Base-by-base conservation (phyloP, 2,113 vertebrate genomes). In the Notothenia rossii region DNA sequence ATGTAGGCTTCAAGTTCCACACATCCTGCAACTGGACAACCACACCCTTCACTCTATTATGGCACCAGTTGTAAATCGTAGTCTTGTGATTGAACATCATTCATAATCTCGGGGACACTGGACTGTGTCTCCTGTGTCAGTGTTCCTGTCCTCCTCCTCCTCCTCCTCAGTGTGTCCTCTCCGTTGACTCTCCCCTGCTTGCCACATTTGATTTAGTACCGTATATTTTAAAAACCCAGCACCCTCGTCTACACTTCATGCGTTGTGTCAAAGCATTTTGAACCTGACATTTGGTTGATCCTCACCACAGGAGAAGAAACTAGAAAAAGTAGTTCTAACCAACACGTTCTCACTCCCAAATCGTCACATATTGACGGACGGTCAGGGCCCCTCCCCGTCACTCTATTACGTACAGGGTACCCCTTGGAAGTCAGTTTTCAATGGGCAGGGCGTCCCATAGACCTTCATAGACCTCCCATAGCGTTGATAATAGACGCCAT, bases 291-390 rank as follows among this genome's bases (percentile, higher is more conserved):
- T 53, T 56, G 64, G 73, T 80, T 87, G 77, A 85, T 85, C 60
- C 63, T 81, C 73, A 83, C 62, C 46, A 69, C 61, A 70, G 83
- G 69, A 55, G 73, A 86, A 78, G 78, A 70, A 74, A 85, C 53
- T 83, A 81, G 56, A 76, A 66, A 58, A 81, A 50, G 77, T 68
- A 71, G 67, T 45, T 81, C 80, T 85, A 81, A 40, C 18, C 22
- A 22, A 22, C 22, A 22, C 22, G 22, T 22, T 22, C 22, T 22
- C 22, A 22, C 22, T 22, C 22, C 22, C 22, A 22, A 22, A 1
- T 1, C 22, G 22, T 22, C 22, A 22, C 22, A 22, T 22, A 22
- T 22, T 22, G 22, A 22, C 22, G 22, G 22, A 22, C 22, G 22
- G 22, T 22, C 22, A 22, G 22, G 22, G 22, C 22, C 22, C 22